Base-by-base conservation (phyloP, 2,113 vertebrate species). In the Onychostoma macrolepis region DNA sequence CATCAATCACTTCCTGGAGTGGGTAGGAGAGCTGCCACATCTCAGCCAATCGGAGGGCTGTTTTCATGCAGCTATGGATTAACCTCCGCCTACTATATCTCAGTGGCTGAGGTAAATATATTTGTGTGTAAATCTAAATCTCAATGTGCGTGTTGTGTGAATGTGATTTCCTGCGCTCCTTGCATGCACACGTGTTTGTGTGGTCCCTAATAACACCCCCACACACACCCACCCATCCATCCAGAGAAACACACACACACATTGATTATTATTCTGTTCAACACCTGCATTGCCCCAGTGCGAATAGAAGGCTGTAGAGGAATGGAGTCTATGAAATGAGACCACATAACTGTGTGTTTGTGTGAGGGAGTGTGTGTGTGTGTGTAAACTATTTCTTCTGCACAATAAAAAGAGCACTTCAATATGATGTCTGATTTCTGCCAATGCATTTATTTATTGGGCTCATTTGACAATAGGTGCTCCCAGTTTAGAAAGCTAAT, bases 1-100 rank as follows among this genome's bases (percentile, higher is more conserved):
- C 41, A 33, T 89, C 81, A 67, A 56, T 80, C 50, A 75, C 45
- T 75, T 50, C n/a, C 61, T 75, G 74, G 74, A 88, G 74, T 74
- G 48, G 71, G 78, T 63, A 63, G 69, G 53, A 74, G 38, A 65
- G 65, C 67, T 82, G 50, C 72, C 53, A 79, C 38, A 11, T 53
- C 65, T 79, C 78, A 78, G 69, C 72, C 79, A 83, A 72, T 87
- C 76, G 58, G 63, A 45, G 28, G 26, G 83, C 28, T 83, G 43
- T 30, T 69, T 83, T 83, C 80, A 69, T 86, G 85, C 85, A 80
- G 85, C 65, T 80, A 80, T 83, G 80, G 80, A 83, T 83, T 83
- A 83, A 69, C 80, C 80, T 83, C 80, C 17, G 63, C 80, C 80
- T 48, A 83, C 43, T 11, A 48, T 43, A 43, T 67, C 58, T 82